phyloP scores from a whole-genome alignment of 1,140 invertebrate genomes.

The Hestina assimilis region DNA sequence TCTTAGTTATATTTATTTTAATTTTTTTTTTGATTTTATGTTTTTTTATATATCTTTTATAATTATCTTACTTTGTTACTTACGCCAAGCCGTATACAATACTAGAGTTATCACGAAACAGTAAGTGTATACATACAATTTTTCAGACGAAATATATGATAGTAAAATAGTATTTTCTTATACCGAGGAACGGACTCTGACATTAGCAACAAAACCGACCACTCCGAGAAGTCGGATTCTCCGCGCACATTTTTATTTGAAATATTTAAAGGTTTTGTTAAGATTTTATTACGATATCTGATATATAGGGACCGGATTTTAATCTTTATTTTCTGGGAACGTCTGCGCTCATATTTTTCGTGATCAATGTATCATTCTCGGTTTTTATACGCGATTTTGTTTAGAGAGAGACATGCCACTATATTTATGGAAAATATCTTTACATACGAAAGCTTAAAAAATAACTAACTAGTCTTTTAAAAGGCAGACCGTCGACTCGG shows the following conservation, averaged over 20 bases:
- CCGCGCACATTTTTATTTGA: too few relatives aligned
- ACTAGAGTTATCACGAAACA: constrained; percentile 62
- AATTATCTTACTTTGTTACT: constrained; percentile 66
- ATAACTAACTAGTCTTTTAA: constrained; percentile 74
- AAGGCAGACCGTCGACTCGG: constrained; percentile 63
- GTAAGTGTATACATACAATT: constrained; percentile 61
- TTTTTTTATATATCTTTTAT: constrained; percentile 49
- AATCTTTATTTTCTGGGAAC: constrained; percentile 2
- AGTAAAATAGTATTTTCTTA: constrained; percentile 65
- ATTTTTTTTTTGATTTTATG: constrained; percentile 46
- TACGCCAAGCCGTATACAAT: constrained; percentile 71
- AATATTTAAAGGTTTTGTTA: too few relatives aligned
- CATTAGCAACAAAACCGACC: constrained; percentile 8
- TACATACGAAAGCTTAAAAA: constrained; percentile 71
- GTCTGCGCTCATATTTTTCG: constrained; percentile 15
- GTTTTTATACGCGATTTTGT: constrained; percentile 24
- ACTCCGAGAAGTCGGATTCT: neutral
- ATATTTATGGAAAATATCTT: constrained; percentile 58
- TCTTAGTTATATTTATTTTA: constrained; percentile 60
- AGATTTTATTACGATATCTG: too few relatives aligned
- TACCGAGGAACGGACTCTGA: constrained; percentile 42
- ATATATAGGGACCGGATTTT: constrained; percentile 39
- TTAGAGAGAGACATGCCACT: constrained; percentile 65
- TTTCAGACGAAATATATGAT: constrained; percentile 61
- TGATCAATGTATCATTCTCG: constrained; percentile 24